These are phyloP conservation scores for Cinclus cinclus DNA, from an alignment of 2,113 vertebrate species.

Conservation along the genomic window DNA sequence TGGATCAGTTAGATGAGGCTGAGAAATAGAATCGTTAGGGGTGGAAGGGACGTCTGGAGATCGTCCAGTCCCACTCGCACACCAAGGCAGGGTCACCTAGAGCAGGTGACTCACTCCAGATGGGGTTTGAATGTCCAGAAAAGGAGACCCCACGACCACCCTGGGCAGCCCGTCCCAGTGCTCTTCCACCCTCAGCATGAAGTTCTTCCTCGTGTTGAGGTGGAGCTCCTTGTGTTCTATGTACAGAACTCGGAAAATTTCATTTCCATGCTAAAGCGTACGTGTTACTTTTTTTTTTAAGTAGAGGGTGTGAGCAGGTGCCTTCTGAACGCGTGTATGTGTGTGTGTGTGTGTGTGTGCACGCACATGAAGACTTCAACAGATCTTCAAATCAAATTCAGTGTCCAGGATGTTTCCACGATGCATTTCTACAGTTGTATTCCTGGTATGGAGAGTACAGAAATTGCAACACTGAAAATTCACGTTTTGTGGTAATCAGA, in stretches of 20 bases:
- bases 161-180: not conserved
- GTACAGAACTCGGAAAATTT: not conserved
- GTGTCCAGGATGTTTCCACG: not conserved
- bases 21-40: not conserved
- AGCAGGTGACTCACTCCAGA: not conserved
- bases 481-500: fast-evolving
- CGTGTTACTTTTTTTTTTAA: not conserved
- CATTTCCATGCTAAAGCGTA: not conserved
- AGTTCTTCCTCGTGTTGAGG: not conserved
- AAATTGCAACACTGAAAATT: not conserved
- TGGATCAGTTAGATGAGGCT: not conserved
- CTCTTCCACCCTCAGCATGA: not conserved
- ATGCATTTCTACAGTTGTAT: not conserved
- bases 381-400: not conserved
- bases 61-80: fast-evolving
- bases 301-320: not conserved
- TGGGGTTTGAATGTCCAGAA: not conserved
- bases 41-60: not conserved
- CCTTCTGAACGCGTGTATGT: not conserved
- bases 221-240: not conserved
- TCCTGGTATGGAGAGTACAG: not conserved
- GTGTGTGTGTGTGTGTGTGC: too few relatives aligned
- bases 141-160: not conserved
- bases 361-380: fast-evolving
- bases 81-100: not conserved